Evolutionary conservation across 1,140 invertebrate species (phyloP).

Genomic region (Drusus annulatus): DNA sequence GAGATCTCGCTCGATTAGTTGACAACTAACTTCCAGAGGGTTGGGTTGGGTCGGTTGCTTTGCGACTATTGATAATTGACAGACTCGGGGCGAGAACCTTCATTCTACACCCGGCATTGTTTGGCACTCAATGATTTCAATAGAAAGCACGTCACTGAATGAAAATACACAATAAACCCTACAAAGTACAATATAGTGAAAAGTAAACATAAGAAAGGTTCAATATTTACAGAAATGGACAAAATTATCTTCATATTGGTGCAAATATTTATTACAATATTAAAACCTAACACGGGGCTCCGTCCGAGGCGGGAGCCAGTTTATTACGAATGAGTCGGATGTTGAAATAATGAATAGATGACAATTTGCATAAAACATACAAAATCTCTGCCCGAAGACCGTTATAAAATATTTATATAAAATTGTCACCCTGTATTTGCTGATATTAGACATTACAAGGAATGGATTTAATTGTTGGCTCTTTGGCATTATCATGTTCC

Average conservation of each 20-base stretch:
- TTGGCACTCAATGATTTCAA: conserved; percentile 16
- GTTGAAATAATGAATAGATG: too few relatives aligned
- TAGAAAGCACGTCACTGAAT: conserved; percentile 23
- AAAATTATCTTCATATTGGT: conserved; percentile 32
- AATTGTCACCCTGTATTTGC: conserved; percentile 34
- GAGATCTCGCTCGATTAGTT: too few relatives aligned
- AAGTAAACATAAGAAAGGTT: conserved; percentile 1
- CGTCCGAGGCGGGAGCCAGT: too few relatives aligned
- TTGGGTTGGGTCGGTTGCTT: background rate
- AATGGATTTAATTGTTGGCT: background rate
- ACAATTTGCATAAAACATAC: background rate
- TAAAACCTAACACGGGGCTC: background rate
- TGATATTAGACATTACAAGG: conserved; percentile 32
- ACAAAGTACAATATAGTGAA: conserved; percentile 1
- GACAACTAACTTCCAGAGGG: too few relatives aligned
- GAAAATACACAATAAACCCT: background rate
- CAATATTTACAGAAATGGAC: conserved; percentile 15
- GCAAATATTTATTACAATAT: conserved; percentile 28
- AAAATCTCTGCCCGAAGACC: background rate
- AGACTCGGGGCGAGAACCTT: background rate
- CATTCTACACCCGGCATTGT: background rate
- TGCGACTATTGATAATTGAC: conserved; percentile 16
- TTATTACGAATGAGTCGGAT: too few relatives aligned
- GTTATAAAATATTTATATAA: conserved; percentile 32
- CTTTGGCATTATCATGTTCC: conserved; percentile 30